Evolutionary conservation across 2,797 vertebrate genomes (phyloP).

Genomic region (Myoxocephalus aenaeus): DNA sequence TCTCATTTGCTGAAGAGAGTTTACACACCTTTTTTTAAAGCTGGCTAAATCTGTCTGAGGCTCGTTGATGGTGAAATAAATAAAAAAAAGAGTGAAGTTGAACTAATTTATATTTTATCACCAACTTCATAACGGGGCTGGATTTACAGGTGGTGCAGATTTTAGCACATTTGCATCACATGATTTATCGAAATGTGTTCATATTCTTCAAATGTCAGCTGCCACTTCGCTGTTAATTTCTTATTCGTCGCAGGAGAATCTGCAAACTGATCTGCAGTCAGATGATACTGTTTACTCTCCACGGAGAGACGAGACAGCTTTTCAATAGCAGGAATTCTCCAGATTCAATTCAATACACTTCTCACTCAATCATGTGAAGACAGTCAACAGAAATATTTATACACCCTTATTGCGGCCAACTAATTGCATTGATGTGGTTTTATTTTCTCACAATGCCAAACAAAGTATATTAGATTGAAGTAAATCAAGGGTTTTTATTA

Average conservation of each 20-base stretch:
- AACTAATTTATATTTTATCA: not conserved
- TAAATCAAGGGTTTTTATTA: slow-evolving; percentile 6
- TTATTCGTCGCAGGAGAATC: slow-evolving; percentile 52
- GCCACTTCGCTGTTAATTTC: slow-evolving; percentile 36
- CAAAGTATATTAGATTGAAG: slow-evolving; percentile 16
- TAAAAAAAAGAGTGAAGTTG: not conserved
- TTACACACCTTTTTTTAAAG: not conserved
- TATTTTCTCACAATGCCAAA: slow-evolving; percentile 21
- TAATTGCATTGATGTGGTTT: slow-evolving; percentile 28
- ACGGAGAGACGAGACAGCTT: slow-evolving; percentile 31
- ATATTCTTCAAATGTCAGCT: slow-evolving; percentile 24
- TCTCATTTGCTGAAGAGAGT: slow-evolving; percentile 14
- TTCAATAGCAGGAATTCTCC: slow-evolving; percentile 62
- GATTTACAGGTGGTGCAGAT: not conserved
- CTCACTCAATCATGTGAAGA: slow-evolving; percentile 36
- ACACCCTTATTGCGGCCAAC: slow-evolving; percentile 18
- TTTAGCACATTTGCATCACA: not conserved
- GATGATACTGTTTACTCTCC: slow-evolving; percentile 38
- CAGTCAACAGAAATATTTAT: slow-evolving; percentile 39
- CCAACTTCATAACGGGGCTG: not conserved
- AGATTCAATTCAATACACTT: slow-evolving; percentile 45
- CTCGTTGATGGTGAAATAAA: not conserved
- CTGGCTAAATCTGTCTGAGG: not conserved
- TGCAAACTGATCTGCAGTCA: slow-evolving; percentile 52
- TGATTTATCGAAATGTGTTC: slow-evolving; percentile 4